phyloP scores from a whole-genome alignment of 2,797 vertebrate species.

The Hemibagrus guttatus region DNA sequence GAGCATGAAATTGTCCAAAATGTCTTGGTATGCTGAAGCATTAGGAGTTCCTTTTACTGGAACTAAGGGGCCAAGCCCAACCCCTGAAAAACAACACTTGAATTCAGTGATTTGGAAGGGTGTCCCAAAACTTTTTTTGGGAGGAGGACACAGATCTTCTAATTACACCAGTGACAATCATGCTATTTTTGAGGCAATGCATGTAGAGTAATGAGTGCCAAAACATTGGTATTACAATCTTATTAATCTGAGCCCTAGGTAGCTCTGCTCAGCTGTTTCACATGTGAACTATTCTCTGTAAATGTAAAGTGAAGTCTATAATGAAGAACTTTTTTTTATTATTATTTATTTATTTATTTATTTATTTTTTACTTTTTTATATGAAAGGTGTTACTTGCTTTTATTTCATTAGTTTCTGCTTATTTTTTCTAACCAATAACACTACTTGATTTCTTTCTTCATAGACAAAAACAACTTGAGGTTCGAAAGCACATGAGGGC shows the following conservation, averaged over 20 bases:
- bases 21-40: too few relatives aligned
- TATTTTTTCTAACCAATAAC: not conserved
- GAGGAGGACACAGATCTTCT: not conserved
- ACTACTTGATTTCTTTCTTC: constrained; percentile 39
- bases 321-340: not conserved
- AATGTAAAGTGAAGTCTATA: not conserved
- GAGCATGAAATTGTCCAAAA: too few relatives aligned
- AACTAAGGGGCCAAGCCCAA: too few relatives aligned
- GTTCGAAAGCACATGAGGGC: constrained; percentile 84
- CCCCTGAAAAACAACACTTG: too few relatives aligned
- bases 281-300: not conserved
- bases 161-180: not conserved
- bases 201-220: not conserved
- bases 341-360: not conserved
- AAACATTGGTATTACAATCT: not conserved
- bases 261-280: not conserved
- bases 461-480: constrained; percentile 77
- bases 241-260: not conserved
- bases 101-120: too few relatives aligned
- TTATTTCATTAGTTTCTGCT: not conserved
- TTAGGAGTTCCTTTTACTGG: too few relatives aligned
- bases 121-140: too few relatives aligned
- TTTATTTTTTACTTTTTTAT: not conserved
- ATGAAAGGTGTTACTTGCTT: not conserved
- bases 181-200: not conserved